Conservation (phyloP, 2,797 vertebrate species). For the Liparis tanakae region DNA sequence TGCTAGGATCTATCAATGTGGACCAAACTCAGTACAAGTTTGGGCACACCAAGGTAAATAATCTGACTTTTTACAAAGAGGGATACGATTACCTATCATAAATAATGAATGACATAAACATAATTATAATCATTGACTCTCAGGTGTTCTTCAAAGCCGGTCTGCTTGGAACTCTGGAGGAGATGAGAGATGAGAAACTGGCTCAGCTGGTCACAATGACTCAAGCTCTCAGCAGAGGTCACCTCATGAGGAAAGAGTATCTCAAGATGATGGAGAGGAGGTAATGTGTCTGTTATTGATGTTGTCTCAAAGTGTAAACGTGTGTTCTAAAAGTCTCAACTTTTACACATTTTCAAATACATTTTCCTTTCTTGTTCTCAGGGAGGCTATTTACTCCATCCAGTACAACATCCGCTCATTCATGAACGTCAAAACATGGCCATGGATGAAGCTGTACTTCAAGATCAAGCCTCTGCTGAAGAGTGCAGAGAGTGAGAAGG, state of each 20-base stretch:
- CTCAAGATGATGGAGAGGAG: slow-evolving; percentile 86
- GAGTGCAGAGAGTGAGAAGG: slow-evolving; percentile 91
- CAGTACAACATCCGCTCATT: slow-evolving; percentile 90
- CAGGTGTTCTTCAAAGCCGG: slow-evolving; percentile 90
- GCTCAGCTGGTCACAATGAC: slow-evolving; percentile 82
- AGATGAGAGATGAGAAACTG: slow-evolving; percentile 88
- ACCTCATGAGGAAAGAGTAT: slow-evolving; percentile 84
- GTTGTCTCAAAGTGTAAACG: neutral
- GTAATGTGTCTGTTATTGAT: slow-evolving; percentile 55
- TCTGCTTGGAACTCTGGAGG: slow-evolving; percentile 83
- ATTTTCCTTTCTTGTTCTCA: slow-evolving; percentile 15
- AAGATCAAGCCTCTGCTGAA: slow-evolving; percentile 92
- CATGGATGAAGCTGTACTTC: slow-evolving; percentile 97
- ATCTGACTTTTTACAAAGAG: neutral
- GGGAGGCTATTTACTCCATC: slow-evolving; percentile 65
- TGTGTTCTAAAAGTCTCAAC: slow-evolving; percentile 51
- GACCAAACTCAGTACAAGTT: slow-evolving; percentile 92
- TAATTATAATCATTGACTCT: neutral
- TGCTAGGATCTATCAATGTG: slow-evolving; percentile 87
- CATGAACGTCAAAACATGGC: slow-evolving; percentile 95
- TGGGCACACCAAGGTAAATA: slow-evolving; percentile 89
- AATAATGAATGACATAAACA: slow-evolving; percentile 1
- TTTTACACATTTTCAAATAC: slow-evolving; percentile 82
- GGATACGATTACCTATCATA: neutral
- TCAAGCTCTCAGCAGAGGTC: slow-evolving; percentile 84